Evolutionary conservation across 2,888 invertebrate species (phyloP).

Genomic region (Leucophenga montana): DNA sequence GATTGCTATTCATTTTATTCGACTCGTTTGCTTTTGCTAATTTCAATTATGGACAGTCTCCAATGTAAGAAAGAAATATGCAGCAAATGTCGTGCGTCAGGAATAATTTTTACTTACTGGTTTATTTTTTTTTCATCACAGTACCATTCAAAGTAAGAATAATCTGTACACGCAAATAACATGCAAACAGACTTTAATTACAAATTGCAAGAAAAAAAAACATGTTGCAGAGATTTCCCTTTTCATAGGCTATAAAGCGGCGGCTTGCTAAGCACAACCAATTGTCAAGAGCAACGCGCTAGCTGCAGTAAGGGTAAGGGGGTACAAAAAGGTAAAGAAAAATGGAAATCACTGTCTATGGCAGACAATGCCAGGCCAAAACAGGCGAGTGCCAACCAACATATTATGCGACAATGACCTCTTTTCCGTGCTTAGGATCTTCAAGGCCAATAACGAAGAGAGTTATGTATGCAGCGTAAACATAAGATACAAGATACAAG

Average conservation of each 20-base stretch:
- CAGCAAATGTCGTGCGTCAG: too few relatives aligned
- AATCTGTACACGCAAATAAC: neutral
- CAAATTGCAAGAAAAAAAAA: constrained; percentile 52
- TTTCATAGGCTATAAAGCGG: constrained; percentile 42
- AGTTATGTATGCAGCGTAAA: constrained; percentile 49
- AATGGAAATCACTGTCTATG: neutral
- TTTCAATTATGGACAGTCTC: too few relatives aligned
- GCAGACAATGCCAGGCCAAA: constrained; percentile 2
- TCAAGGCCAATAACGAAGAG: constrained; percentile 66
- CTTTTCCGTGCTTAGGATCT: constrained; percentile 67
- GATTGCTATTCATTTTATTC: too few relatives aligned
- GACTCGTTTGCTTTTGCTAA: too few relatives aligned
- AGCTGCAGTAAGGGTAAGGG: too few relatives aligned
- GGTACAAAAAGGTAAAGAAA: neutral
- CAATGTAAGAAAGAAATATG: too few relatives aligned
- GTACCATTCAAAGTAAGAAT: neutral
- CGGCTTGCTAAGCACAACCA: neutral
- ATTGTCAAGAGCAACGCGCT: neutral
- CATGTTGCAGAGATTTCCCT: constrained; percentile 45
- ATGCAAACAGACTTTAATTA: constrained; percentile 54
- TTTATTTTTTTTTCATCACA: too few relatives aligned
- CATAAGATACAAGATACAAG: constrained; percentile 42
- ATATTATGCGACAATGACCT: constrained; percentile 69
- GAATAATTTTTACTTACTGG: too few relatives aligned
- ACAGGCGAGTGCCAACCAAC: neutral